Conservation (phyloP, 1,140 invertebrate species). For the Cotesia chilonis region DNA sequence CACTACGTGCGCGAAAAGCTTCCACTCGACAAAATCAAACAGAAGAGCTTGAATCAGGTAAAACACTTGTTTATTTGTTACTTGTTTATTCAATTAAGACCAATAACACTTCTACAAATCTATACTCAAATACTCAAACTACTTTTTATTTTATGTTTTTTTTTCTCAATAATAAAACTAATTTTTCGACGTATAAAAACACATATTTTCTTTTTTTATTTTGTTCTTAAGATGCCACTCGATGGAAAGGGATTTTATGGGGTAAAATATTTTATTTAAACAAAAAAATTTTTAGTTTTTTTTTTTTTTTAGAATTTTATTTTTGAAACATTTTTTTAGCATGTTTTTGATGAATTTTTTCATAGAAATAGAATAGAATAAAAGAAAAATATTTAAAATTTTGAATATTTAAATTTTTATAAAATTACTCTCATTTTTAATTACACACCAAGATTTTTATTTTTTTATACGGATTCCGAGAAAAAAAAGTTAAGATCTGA, state of each 20-base stretch:
- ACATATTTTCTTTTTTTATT: constrained; percentile 35
- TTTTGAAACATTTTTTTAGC: constrained; percentile 1
- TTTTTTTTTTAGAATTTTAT: constrained; percentile 4
- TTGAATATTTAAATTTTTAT: too few relatives aligned
- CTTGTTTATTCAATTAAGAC: background rate
- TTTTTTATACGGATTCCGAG: too few relatives aligned
- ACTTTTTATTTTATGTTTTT: constrained; percentile 21
- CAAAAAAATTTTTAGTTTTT: constrained; percentile 17
- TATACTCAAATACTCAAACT: constrained; percentile 34
- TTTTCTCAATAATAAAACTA: background rate
- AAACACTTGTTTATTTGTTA: constrained; percentile 45
- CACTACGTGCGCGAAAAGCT: constrained; percentile 80
- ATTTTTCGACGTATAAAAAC: background rate
- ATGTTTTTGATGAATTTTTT: background rate
- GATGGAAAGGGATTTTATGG: constrained; percentile 43
- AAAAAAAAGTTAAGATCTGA: too few relatives aligned
- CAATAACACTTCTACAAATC: background rate
- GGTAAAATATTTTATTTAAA: constrained; percentile 49
- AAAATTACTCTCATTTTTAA: too few relatives aligned
- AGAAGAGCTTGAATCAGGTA: constrained; percentile 76
- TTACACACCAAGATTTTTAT: too few relatives aligned
- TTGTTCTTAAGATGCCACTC: constrained; percentile 43
- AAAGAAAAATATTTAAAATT: too few relatives aligned
- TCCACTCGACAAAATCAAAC: constrained; percentile 78
- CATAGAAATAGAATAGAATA: too few relatives aligned